phyloP scores from a whole-genome alignment of 1,140 invertebrate genomes.

The Linepithema humile region DNA sequence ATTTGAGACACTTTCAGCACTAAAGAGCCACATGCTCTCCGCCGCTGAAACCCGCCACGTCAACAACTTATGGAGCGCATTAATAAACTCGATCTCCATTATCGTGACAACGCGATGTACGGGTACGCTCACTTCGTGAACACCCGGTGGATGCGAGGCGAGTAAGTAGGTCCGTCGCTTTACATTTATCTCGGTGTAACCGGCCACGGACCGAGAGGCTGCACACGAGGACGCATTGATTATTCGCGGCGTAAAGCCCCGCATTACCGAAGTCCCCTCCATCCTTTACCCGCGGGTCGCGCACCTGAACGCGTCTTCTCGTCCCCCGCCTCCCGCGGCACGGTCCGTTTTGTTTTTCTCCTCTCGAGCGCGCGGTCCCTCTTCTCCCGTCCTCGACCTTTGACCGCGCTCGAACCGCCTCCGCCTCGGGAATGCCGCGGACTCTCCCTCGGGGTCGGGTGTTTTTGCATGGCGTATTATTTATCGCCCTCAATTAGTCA shows the following conservation, averaged over 20 bases:
- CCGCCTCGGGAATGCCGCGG: slow-evolving; percentile 27
- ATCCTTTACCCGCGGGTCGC: slow-evolving; percentile 65
- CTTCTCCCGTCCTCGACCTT: slow-evolving; percentile 65
- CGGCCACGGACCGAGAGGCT: slow-evolving; percentile 58
- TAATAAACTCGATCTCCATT: slow-evolving; percentile 48
- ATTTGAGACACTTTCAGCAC: slow-evolving; percentile 1
- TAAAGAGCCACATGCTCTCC: slow-evolving; percentile 21
- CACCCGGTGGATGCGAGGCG: slow-evolving; percentile 62
- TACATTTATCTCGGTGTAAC: slow-evolving; percentile 71
- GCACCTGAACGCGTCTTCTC: slow-evolving; percentile 69
- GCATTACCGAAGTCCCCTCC: slow-evolving; percentile 65
- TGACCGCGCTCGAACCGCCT: slow-evolving; percentile 59
- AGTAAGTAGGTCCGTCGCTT: slow-evolving; percentile 69
- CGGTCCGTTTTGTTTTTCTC: slow-evolving; percentile 31
- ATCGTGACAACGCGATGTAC: slow-evolving; percentile 24
- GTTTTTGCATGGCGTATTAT: slow-evolving; percentile 63
- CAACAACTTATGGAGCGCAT: slow-evolving; percentile 16
- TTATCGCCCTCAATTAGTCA: slow-evolving; percentile 72
- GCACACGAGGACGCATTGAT: slow-evolving; percentile 72
- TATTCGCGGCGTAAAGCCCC: slow-evolving; percentile 70
- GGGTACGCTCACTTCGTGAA: slow-evolving; percentile 45
- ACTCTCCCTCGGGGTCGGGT: slow-evolving; percentile 18
- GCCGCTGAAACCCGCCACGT: neutral
- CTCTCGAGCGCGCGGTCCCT: slow-evolving; percentile 8
- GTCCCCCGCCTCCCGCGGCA: neutral